Evolutionary conservation across 2,888 invertebrate genomes (phyloP), one percentile per base, ranked within the genome.

Genomic region (Agrenia bidenticulata): DNA sequence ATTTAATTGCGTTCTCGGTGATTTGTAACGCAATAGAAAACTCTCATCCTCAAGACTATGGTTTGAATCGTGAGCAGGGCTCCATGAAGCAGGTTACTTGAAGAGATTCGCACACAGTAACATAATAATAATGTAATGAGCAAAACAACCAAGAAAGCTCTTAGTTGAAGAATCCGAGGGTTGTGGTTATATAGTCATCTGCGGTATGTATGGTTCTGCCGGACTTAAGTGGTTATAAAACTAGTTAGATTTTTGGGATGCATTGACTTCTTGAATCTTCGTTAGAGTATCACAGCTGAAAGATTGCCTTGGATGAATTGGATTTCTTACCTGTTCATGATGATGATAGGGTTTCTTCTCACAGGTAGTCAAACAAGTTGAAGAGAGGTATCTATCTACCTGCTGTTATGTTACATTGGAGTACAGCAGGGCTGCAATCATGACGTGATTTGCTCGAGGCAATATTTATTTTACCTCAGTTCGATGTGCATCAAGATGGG

Each of bases 41-140:
- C 57, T 57, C 57, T 57, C 57, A 41, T 57, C 57, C 37, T 57
- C 57, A 23, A 57, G 37, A 57, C 23, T 17, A 37, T 32, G 19
- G 4, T 49, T 7, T n/a, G 9, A 7, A n/a, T 49, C 17, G n/a
- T n/a, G n/a, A n/a, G n/a, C n/a, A n/a, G 17, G 24, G 27, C 27
- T 54, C 54, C 54, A 32, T 54, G 19, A 51, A 51, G 51, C 13
- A 7, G 13, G 2, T 17, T 32, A 45, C 15, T 9, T 17, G 15
- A 13, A 51, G 21, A 24, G 9, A 51, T 21, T 24, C 7, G 13
- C 9, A 51, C 51, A 51, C 51, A 51, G 51, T 24, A 51, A 51
- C 21, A 51, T 51, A 51, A 23, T 24, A 23, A 32, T 32, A 32
- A 32, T 32, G 11, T 7, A 4, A 17, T 11, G 5, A 45, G 4